Base-by-base conservation (phyloP, 1,140 invertebrate species). In the Dufourea novaeangliae region DNA sequence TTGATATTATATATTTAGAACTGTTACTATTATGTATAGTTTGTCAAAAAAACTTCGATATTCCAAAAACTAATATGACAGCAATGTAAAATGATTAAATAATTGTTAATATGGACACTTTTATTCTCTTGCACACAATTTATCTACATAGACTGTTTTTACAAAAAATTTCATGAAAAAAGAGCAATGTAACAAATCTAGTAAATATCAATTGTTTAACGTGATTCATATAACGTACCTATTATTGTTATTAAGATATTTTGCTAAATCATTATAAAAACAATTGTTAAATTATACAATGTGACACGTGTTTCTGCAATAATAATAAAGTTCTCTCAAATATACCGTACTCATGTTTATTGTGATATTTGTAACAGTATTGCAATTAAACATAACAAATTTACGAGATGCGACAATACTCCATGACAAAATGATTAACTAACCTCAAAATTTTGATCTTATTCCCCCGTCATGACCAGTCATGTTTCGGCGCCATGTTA, bases 401-500 rank as follows among this genome's bases (percentile, higher is more conserved):
- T 34, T 66, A 46, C 22, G 12, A 20, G 52, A 57, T 59, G 56
- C 62, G 62, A 39, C 32, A 57, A 56, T 70, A 74, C 75, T 59
- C 74, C 79, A 76, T 83, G 39, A 67, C 67, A 78, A 78, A 71
- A 69, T 78, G 56, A 59, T 50, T 52, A 74, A 86, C 88, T 88
- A 88, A 88, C 88, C 88, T 88, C 82, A 87, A 88, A 37, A 20
- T 44, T 56, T 72, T 39, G 41, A 41, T 80, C 75, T 78, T 57
- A 76, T 70, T 84, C 79, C 68, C 67, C 72, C 80, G 70, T 86
- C 86, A 84, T 82, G 82, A 75, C 70, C 82, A 82, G 84, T 88
- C 84, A 81, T 68, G 76, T 86, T 86, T 83, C 79, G 84, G 86
- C 87, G 85, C 87, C 87, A 88, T 87, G 79, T 88, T 84, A 81